Percentiles rank a stretch among this genome's conserved stretches.
These are phyloP conservation scores for Pilophorus perplexus DNA, from an alignment of 2,888 invertebrate genomes.

Conservation along the genomic window DNA sequence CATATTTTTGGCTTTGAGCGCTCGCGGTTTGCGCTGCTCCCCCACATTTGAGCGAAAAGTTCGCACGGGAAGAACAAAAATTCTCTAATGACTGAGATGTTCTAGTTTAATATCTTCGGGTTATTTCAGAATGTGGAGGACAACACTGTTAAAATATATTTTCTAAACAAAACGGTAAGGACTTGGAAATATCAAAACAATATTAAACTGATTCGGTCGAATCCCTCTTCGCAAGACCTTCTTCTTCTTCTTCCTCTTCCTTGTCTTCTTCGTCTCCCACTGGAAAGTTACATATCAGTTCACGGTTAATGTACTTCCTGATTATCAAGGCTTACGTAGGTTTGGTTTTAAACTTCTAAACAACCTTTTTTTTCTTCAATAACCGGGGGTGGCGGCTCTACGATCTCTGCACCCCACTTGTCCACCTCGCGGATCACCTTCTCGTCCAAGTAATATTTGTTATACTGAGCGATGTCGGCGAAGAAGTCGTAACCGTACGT, in stretches of 20 bases:
- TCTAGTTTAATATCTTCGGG: too few species aligned
- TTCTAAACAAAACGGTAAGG: too few species aligned
- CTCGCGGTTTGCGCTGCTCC: too few species aligned
- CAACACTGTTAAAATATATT: too few species aligned
- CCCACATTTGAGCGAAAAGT: too few species aligned
- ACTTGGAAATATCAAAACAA: too few species aligned
- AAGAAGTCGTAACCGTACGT: constrained; percentile 44
- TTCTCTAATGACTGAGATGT: too few species aligned
- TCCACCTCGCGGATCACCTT: constrained; percentile 34
- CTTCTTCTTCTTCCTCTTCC: neutral
- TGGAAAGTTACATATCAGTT: neutral
- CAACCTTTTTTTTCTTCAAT: constrained; percentile 22
- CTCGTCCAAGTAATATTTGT: constrained; percentile 44
- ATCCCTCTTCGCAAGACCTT: neutral
- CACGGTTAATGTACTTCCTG: neutral
- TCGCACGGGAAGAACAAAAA: too few species aligned
- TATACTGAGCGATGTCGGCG: constrained; percentile 44
- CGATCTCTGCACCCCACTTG: constrained; percentile 43
- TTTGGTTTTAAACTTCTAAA: neutral
- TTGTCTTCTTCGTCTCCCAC: constrained; percentile 1
- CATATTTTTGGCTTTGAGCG: too few species aligned
- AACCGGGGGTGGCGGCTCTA: neutral
- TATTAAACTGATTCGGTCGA: constrained; percentile 6
- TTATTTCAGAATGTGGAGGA: too few species aligned
- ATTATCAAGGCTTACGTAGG: neutral